Conservation (phyloP, 2,888 invertebrate species). For the Drosophila hawaiiensis region DNA sequence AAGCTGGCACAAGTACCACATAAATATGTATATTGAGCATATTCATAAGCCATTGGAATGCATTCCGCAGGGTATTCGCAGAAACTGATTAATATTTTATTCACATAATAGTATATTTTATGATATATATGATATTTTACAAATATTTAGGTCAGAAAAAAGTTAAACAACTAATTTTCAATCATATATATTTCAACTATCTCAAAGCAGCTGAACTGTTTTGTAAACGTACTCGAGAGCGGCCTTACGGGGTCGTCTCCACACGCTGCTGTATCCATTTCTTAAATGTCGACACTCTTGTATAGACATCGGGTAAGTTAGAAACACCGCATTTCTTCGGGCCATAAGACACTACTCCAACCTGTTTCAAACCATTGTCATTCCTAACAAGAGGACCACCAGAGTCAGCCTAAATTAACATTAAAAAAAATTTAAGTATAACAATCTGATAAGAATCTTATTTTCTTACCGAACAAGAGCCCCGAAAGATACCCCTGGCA, state of each 20-base stretch:
- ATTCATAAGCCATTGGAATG: too few species aligned
- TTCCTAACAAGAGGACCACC: constrained; percentile 83
- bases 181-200: background rate
- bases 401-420: constrained; percentile 82
- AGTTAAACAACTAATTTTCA: background rate
- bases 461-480: constrained; percentile 81
- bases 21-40: too few species aligned
- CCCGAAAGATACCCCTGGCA: constrained; percentile 73
- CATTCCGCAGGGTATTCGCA: too few species aligned
- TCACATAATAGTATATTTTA: too few species aligned
- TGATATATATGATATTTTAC: too few species aligned
- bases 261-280: constrained; percentile 71
- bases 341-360: constrained; percentile 84
- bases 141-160: background rate
- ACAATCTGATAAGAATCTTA: background rate
- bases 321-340: constrained; percentile 76
- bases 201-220: background rate
- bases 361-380: constrained; percentile 64
- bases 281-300: constrained; percentile 82
- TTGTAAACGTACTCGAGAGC: background rate
- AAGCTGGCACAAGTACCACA: too few species aligned
- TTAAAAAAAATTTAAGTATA: background rate
- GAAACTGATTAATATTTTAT: background rate
- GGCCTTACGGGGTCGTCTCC: background rate
- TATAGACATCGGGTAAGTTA: constrained; percentile 83